Base-by-base conservation (phyloP, 2,113 vertebrate species). In the Festucalex cinctus region DNA sequence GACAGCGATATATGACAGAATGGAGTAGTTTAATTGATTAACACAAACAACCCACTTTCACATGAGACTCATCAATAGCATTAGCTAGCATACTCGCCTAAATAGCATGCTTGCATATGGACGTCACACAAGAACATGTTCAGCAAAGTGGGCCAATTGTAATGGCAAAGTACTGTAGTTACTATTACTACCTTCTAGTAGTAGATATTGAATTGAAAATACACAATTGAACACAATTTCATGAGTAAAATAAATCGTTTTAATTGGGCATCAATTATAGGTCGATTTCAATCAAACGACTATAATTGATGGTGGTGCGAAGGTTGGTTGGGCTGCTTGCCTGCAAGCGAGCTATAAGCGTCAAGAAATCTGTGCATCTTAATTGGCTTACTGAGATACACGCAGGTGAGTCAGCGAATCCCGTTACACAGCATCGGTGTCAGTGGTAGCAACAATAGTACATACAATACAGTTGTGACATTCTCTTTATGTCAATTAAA, bases 371-470 rank as follows among this genome's bases (percentile, higher is more conserved):
- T 85, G 70, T 68, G 62, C 65, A 28, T 32, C 63, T 70, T 89
- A 91, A 91, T 84, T 85, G 88, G 90, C 64, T 91, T 90, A 90
- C 65, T 76, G 70, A 75, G 84, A 90, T 75, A 83, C 79, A 83
- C 84, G 85, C 82, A 90, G 82, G 79, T 88, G 86, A 88, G 86
- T 88, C 86, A 85, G 76, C 69, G 76, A 88, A 91, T 86, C 85
- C 76, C 65, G 88, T 87, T 89, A 88, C 71, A 85, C 79, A 84
- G 76, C 75, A 69, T 83, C 74, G 43, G 73, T 43, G 63, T 54
- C 63, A 49, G 68, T 56, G 65, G 58, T 74, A 77, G 83, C 77
- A 81, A 85, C 76, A 75, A 76, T 69, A 26, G n/a, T n/a, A 56
- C 71, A 26, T n/a, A n/a, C 22, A 24, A 5, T 13, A 24, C 22